A percentile compares a stretch with the other conserved stretches of the same genome.
Conservation (phyloP, 1,140 invertebrate species). For the Platyscapa corneri region DNA sequence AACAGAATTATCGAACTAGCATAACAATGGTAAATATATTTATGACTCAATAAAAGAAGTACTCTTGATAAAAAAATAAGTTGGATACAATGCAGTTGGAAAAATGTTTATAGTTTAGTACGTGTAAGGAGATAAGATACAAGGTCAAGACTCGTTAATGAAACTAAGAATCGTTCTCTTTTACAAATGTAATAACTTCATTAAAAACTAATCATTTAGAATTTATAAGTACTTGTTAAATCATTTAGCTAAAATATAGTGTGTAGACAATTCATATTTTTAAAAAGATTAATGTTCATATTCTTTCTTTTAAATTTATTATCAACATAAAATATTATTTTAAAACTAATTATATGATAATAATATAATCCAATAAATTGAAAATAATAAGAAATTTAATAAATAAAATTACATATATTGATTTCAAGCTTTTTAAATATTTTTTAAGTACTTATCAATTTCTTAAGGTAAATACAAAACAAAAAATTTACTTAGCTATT, state of each 20-base stretch:
- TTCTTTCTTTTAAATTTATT: not conserved
- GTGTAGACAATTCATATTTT: not conserved
- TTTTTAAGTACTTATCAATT: too few species aligned
- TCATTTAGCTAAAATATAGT: slow-evolving; percentile 17
- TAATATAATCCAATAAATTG: not conserved
- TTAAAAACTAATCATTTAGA: slow-evolving; percentile 19
- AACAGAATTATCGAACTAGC: not conserved
- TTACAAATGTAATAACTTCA: slow-evolving; percentile 3
- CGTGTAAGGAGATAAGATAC: slow-evolving; percentile 21
- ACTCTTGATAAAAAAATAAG: too few species aligned
- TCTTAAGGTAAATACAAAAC: too few species aligned
- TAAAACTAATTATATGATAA: not conserved
- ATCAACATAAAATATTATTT: not conserved
- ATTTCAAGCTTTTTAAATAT: too few species aligned
- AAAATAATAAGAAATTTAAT: not conserved
- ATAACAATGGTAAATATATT: too few species aligned
- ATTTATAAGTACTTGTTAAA: not conserved
- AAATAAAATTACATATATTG: too few species aligned
- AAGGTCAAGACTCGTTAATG: slow-evolving; percentile 42
- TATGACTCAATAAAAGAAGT: too few species aligned
- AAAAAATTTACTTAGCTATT: not conserved
- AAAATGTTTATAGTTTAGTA: not conserved
- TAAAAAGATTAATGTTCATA: not conserved
- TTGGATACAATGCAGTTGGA: not conserved
- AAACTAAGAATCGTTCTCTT: slow-evolving; percentile 18